A percentile compares a stretch with the other conserved stretches of the same genome.
Evolutionary conservation across 1,140 invertebrate species (phyloP).

Genomic region (Sesamia nonagrioides): DNA sequence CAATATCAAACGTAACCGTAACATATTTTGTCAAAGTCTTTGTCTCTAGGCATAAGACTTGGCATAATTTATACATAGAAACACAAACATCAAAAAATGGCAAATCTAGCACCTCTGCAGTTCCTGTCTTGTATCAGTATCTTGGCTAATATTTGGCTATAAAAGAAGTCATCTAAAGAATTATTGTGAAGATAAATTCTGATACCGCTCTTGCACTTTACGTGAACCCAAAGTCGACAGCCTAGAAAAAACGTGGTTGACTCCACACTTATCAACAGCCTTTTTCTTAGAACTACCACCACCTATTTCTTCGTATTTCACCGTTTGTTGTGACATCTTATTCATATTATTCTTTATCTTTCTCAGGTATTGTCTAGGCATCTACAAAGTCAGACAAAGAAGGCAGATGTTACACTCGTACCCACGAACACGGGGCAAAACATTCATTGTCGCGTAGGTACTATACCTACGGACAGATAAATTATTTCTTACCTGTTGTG

Average conservation of each 20-base stretch:
- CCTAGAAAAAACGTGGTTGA: constrained; percentile 16
- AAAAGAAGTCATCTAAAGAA: not conserved
- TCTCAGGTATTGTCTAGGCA: constrained; percentile 30
- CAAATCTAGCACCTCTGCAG: too few relatives aligned
- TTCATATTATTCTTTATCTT: not conserved
- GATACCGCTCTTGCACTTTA: constrained; percentile 23
- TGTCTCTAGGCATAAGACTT: not conserved
- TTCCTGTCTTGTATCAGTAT: too few relatives aligned
- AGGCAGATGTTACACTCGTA: not conserved
- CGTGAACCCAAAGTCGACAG: constrained; percentile 15
- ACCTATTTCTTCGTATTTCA: constrained; percentile 5
- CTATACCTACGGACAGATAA: not conserved
- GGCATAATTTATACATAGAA: not conserved
- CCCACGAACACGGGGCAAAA: not conserved
- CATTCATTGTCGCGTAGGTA: not conserved
- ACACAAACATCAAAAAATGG: too few relatives aligned
- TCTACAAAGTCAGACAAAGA: constrained; percentile 33
- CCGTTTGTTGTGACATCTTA: constrained; percentile 16
- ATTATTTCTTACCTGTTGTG: constrained; percentile 90
- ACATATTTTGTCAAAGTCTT: too few relatives aligned
- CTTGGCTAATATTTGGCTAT: not conserved
- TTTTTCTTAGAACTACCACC: constrained; percentile 19
- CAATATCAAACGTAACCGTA: too few relatives aligned
- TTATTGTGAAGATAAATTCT: not conserved
- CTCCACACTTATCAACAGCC: constrained; percentile 8